These are phyloP conservation scores for Andrena fulva DNA, from an alignment of 2,888 invertebrate species.

Conservation along the genomic window DNA sequence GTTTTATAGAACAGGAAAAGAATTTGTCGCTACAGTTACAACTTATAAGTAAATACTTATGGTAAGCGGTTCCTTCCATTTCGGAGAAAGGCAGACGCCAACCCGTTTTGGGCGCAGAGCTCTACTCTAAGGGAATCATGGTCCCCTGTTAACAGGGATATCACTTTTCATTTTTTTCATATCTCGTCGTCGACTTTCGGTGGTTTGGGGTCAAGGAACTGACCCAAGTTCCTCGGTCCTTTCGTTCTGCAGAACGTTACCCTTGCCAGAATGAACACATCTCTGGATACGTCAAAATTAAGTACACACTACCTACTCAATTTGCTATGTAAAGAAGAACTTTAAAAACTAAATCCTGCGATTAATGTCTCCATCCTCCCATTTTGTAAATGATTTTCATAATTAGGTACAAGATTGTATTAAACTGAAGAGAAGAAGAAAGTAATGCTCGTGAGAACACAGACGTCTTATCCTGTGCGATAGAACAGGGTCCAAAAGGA, in stretches of 20 bases:
- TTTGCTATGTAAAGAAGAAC: neutral
- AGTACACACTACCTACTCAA: too few species aligned
- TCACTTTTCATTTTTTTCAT: conserved; percentile 85
- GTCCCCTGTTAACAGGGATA: conserved; percentile 82
- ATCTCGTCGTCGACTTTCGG: conserved; percentile 72
- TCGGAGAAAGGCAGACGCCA: conserved; percentile 66
- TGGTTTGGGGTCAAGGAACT: conserved; percentile 43
- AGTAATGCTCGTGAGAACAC: neutral
- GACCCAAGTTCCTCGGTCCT: neutral
- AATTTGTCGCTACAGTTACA: neutral
- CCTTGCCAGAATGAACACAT: too few species aligned
- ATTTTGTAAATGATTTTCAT: neutral
- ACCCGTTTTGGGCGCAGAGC: conserved; percentile 53
- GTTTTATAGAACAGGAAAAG: neutral
- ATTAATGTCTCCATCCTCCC: neutral
- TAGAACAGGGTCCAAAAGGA: neutral
- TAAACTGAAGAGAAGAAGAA: neutral
- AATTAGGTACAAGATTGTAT: neutral
- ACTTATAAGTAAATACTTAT: neutral
- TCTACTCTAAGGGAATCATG: conserved; percentile 71
- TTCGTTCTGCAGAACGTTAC: neutral
- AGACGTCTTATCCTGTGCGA: neutral
- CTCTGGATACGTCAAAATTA: neutral
- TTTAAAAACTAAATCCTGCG: neutral
- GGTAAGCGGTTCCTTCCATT: neutral